Percentiles rank a stretch among this genome's conserved stretches.
phyloP scores from a whole-genome alignment of 2,888 invertebrate genomes.

The Cephalotes varians region DNA sequence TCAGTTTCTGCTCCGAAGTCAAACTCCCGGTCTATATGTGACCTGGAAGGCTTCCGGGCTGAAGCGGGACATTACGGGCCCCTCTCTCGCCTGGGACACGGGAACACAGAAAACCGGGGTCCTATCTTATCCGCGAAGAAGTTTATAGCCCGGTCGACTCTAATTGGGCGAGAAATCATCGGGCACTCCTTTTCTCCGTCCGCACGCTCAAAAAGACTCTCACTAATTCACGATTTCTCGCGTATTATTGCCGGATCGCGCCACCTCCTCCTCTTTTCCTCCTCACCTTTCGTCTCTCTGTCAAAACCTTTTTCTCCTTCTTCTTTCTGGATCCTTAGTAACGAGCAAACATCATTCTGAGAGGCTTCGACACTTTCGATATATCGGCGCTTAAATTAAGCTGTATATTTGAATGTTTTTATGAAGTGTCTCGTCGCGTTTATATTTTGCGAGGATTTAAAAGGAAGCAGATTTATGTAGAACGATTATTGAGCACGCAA shows the following conservation, averaged over 20 bases:
- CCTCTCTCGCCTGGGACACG: slow-evolving; percentile 63
- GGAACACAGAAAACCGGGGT: slow-evolving; percentile 79
- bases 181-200: slow-evolving; percentile 84
- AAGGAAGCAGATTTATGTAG: neutral
- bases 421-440: neutral
- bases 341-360: slow-evolving; percentile 44
- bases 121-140: slow-evolving; percentile 85
- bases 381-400: slow-evolving; percentile 34
- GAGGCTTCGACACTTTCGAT: slow-evolving; percentile 29
- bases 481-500: neutral
- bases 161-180: slow-evolving; percentile 86
- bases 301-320: slow-evolving; percentile 38
- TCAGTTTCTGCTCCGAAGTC: slow-evolving; percentile 41
- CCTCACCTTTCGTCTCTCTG: slow-evolving; percentile 22
- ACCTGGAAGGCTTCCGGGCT: slow-evolving; percentile 81
- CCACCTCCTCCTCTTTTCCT: slow-evolving; percentile 39
- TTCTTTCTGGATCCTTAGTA: slow-evolving; percentile 28
- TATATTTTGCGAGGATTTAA: neutral
- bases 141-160: slow-evolving; percentile 85
- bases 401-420: slow-evolving; percentile 44
- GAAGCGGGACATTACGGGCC: slow-evolving; percentile 74
- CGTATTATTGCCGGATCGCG: slow-evolving; percentile 79
- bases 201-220: slow-evolving; percentile 79
- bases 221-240: slow-evolving; percentile 83
- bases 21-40: slow-evolving; percentile 74